Evolutionary conservation across 35 echinoderm and acorn worm species (phyloP).

Genomic region (Ophiothrix spiculata): DNA sequence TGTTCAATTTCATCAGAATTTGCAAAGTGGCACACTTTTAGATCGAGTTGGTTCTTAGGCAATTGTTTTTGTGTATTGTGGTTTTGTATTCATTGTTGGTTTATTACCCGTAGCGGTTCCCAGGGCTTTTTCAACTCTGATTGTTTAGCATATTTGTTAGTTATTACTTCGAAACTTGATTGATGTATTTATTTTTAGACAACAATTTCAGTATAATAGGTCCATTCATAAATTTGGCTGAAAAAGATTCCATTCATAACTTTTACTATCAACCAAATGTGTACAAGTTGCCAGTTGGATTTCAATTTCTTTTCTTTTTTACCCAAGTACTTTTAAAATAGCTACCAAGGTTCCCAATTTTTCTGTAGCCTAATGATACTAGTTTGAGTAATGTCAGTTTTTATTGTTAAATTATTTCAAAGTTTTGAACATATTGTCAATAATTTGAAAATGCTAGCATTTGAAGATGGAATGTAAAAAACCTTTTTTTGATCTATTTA

Average conservation of each 20-base stretch:
- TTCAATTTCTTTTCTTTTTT: too few species aligned
- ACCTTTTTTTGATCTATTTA: too few species aligned
- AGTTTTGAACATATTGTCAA: too few species aligned
- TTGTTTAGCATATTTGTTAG: not conserved
- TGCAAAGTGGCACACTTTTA: not conserved
- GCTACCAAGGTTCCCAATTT: too few species aligned
- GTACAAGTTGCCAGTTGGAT: not conserved
- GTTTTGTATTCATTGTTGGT: too few species aligned
- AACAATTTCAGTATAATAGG: not conserved
- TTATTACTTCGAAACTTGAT: not conserved
- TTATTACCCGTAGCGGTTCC: not conserved
- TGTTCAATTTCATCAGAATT: too few species aligned
- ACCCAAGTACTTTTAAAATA: too few species aligned
- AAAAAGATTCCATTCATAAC: not conserved
- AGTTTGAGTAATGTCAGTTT: too few species aligned
- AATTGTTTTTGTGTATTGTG: not conserved
- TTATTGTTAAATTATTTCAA: too few species aligned
- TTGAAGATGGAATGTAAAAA: too few species aligned
- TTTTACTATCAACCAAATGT: not conserved
- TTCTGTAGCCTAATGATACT: too few species aligned
- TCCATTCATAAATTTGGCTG: not conserved
- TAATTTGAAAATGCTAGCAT: too few species aligned
- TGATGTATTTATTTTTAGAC: slow-evolving; percentile 5
- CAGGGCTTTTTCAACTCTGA: not conserved
- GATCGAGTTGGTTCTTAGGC: not conserved